Conservation (phyloP, 2,888 invertebrate genomes). For the Aethes cnicana region DNA sequence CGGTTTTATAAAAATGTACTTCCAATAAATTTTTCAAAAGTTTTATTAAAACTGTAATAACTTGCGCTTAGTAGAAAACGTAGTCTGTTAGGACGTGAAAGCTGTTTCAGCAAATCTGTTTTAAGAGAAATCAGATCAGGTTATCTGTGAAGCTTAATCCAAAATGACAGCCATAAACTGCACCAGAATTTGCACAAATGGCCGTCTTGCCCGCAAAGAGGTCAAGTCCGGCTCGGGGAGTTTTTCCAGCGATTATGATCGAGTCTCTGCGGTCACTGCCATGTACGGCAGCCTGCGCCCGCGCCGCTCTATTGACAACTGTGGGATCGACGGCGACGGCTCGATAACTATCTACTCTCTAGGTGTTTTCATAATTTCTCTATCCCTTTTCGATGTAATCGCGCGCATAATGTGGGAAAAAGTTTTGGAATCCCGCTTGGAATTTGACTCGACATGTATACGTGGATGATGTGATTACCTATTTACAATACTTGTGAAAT, state of each 20-base stretch:
- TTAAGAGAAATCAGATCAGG: slow-evolving; percentile 29
- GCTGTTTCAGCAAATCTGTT: slow-evolving; percentile 23
- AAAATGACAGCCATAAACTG: slow-evolving; percentile 30
- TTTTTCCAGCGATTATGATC: slow-evolving; percentile 76
- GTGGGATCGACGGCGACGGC: slow-evolving; percentile 66
- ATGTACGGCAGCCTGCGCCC: slow-evolving; percentile 72
- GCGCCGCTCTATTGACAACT: slow-evolving; percentile 70
- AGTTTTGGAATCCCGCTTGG: slow-evolving; percentile 13
- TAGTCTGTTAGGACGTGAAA: slow-evolving; percentile 29
- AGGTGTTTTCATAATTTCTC: slow-evolving; percentile 71
- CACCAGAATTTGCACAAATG: slow-evolving; percentile 39
- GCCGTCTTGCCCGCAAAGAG: slow-evolving; percentile 54
- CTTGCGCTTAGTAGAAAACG: no score
- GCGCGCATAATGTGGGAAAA: slow-evolving; percentile 37
- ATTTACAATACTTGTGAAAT: no score
- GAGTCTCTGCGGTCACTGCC: slow-evolving; percentile 60
- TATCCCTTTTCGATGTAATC: slow-evolving; percentile 53
- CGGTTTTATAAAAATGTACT: no score
- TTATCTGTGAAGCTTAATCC: slow-evolving; percentile 25
- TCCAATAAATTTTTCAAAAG: no score
- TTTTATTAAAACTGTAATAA: no score
- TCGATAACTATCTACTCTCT: slow-evolving; percentile 66
- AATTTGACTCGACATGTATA: slow-evolving; percentile 1
- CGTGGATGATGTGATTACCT: background rate
- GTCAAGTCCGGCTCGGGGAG: slow-evolving; percentile 74